These are phyloP conservation scores for Hippocampus mohnikei DNA, from an alignment of 2,113 vertebrate species.

Conservation along the genomic window DNA sequence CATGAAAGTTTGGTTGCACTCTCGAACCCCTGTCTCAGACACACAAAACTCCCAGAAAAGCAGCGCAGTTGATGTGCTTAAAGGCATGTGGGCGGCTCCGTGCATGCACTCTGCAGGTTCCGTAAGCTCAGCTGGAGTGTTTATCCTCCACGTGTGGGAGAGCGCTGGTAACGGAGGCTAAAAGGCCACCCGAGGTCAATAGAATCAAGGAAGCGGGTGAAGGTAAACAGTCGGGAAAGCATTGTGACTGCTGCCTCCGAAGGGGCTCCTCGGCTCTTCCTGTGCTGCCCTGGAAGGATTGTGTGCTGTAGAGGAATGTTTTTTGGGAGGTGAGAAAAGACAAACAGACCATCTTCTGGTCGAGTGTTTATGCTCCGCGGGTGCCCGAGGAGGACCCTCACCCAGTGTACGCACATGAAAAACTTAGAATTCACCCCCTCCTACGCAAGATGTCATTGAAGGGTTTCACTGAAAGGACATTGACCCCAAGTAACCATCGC, in stretches of 20 bases:
- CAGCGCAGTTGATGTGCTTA: neutral
- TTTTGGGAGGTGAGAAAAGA: slow-evolving; percentile 54
- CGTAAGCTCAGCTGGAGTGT: slow-evolving; percentile 24
- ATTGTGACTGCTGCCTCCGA: slow-evolving; percentile 56
- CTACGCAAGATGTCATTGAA: slow-evolving; percentile 1
- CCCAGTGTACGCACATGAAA: slow-evolving; percentile 10
- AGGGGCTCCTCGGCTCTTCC: slow-evolving; percentile 55
- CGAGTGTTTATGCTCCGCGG: slow-evolving; percentile 63
- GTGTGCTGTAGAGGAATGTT: slow-evolving; percentile 62
- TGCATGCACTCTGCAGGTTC: slow-evolving; percentile 31
- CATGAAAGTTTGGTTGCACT: too few species aligned
- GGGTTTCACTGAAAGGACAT: neutral
- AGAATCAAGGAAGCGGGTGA: slow-evolving; percentile 54
- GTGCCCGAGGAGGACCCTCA: slow-evolving; percentile 51
- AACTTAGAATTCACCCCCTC: slow-evolving; percentile 19
- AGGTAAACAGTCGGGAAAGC: slow-evolving; percentile 60
- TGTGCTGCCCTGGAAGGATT: slow-evolving; percentile 60
- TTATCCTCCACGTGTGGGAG: slow-evolving; percentile 39
- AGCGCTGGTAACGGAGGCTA: slow-evolving; percentile 29
- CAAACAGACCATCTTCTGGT: slow-evolving; percentile 49
- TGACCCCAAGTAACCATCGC: neutral
- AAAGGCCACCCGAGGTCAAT: slow-evolving; percentile 50
- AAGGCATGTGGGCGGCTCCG: slow-evolving; percentile 28
- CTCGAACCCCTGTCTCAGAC: neutral
- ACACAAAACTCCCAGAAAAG: neutral